phyloP scores from a whole-genome alignment of 2,797 vertebrate genomes.

The Sebastes minor region DNA sequence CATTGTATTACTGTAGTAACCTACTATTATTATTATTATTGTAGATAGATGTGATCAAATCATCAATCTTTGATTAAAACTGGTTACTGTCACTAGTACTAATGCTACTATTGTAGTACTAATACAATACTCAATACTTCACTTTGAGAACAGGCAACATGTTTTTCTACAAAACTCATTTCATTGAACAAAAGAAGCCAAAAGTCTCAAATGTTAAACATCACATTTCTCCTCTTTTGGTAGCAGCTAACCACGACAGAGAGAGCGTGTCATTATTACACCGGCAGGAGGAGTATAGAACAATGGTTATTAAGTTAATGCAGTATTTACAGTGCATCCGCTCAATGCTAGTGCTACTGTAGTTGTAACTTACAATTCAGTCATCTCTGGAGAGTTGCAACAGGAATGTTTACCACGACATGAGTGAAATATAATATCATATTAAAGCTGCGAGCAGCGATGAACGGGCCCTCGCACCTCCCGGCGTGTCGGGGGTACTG shows the following conservation, averaged over 20 bases:
- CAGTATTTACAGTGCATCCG: background rate
- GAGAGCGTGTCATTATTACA: background rate
- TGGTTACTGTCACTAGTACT: background rate
- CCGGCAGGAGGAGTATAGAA: background rate
- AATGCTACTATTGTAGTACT: background rate
- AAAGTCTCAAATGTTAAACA: background rate
- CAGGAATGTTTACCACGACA: background rate
- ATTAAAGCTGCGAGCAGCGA: too few relatives aligned
- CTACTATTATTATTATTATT: background rate
- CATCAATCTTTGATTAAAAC: background rate
- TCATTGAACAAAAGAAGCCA: background rate
- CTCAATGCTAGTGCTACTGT: background rate
- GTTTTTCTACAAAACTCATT: background rate
- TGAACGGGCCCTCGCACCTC: too few relatives aligned
- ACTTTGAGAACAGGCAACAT: background rate
- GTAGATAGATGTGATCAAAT: background rate
- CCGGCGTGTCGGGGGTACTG: fast-evolving
- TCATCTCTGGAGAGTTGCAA: background rate
- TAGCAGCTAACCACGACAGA: background rate
- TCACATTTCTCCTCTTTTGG: background rate
- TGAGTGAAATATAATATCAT: background rate
- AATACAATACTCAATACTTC: background rate
- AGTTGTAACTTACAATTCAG: background rate
- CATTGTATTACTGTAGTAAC: background rate
- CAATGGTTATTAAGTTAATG: background rate